Base-by-base conservation (phyloP, 2,888 invertebrate genomes). In the Cryptocheilus praepositus region DNA sequence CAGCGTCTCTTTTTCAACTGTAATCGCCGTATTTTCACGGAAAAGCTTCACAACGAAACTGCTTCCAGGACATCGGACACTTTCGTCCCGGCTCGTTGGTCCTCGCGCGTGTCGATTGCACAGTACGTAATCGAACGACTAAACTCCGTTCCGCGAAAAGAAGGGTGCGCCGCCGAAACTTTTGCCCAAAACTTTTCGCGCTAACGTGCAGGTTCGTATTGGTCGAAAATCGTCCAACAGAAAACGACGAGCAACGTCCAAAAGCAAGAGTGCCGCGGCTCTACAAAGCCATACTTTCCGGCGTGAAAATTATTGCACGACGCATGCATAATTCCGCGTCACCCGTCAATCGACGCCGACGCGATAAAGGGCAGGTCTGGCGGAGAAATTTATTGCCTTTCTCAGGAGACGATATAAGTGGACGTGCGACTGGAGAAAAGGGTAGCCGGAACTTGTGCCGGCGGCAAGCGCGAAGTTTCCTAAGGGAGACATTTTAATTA, bases 401-500 rank as follows among this genome's bases (percentile, higher is more conserved):
- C 36, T 11, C 8, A 58, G 54, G 49, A 2, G 13, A 11, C 36
- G 25, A 25, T 25, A 25, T 25, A 25, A 36, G 36, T 36, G 36
- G 36, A 36, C 36, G 7, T 45, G 28, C 25, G 60, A 72, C 55
- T 62, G 56, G 58, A 49, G 61, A 46, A 58, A 60, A 59, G 28
- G 43, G 51, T 5, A 46, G 44, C 43, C 63, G n/a, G n/a, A n/a
- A n/a, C n/a, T n/a, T n/a, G 62, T 45, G 64, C 67, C 21, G 18
- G 5, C 18, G 52, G 57, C 46, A 36, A 25, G 8, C 18, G 18
- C 49, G 22, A 21, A 70, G 64, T 82, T 83, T 79, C 79, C 77
- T 83, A 71, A 71, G 80, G 83, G 80, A 79, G 81, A 85, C 84
- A 81, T 85, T 85, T 85, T 84, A 85, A 85, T 85, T 85, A 85